Base-by-base conservation (phyloP, 2,797 vertebrate genomes). In the Scleropages formosus region DNA sequence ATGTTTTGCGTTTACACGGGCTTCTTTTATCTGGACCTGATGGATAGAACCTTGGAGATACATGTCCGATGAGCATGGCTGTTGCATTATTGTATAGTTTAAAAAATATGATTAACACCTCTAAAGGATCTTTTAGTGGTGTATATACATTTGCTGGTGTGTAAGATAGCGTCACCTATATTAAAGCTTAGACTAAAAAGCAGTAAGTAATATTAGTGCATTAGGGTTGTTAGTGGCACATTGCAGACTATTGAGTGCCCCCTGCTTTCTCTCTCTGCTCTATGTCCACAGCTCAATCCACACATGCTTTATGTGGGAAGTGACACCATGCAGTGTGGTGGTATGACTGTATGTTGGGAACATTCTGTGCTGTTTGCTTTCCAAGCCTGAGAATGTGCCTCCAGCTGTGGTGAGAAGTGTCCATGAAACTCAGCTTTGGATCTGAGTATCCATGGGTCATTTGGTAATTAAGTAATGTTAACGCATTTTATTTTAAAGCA, bases 181-280 rank as follows among this genome's bases (percentile, higher is more conserved):
- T 62, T 64, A 31, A 62, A 16, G 61, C 8, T 18, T 16, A 18
- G 13, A 13, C 39, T 44, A 49, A 47, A 69, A 51, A 24, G 44
- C 66, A 49, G 66, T 51, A 69, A 69, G 69, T 69, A 69, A 69
- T 22, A 22, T 20, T 20, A 66, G 46, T 20, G 66, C 47, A 26
- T 49, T 69, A 69, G 2, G 18, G 53, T 12, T 56, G 53, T 56
- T 31, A 18, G 24, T 24, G 66, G 66, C 7, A 24, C 66, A 44
- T 47, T 49, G 46, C 47, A 69, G 53, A 18, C 11, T 53, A 56
- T 11, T 69, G 47, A 22, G 47, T 51, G 15, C 44, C 15, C 22
- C 1, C 46, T 26, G 65, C 22, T 67, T 44, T 39, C 31, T 39
- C 31, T 39, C 31, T 39, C 31, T 39, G 31, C 31, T 39, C 31